Base-by-base conservation (phyloP, 2,888 invertebrate species). In the Lasioglossum marginatum region DNA sequence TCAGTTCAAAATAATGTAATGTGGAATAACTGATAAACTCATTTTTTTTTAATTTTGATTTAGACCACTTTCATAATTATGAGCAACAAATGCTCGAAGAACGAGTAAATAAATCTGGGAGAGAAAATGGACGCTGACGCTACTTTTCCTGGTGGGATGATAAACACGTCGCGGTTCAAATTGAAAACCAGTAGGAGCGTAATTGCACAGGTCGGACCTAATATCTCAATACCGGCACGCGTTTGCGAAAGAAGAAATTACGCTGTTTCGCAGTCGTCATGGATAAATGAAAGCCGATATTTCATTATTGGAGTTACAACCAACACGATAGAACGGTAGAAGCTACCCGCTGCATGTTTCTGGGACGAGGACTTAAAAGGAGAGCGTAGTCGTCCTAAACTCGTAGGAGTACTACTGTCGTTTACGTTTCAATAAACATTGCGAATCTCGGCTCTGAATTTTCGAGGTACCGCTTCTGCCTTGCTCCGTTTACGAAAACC, bases 361-460 rank as follows among this genome's bases (percentile, higher is more conserved):
- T 77, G 82, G 77, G 77, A 82, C 81, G 87, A 71, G 73, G 81
- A 87, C 82, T 74, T 88, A 88, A 84, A 86, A 86, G 84, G 86
- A 82, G 80, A 81, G 79, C 82, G 85, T 82, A 77, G 82, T 82
- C 82, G 77, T 80, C 48, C 71, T 80, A 82, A 76, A 68, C 80
- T 70, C 79, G 87, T 87, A 77, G 85, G 81, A 71, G 84, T 82
- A 82, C 68, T 77, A 68, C 48, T 77, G 43, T 79, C 79, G 79
- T 80, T 80, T 75, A 71, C 23, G 57, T 40, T 37, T 71, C 72
- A 34, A 85, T 82, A 82, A 85, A 79, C 23, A 43, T 63, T 34
- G 37, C 52, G 34, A 23, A 52, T 45, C 37, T 31, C 12, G 40
- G 72, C 52, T 4, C 10, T 23, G 1, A 66, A 37, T 72, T 68